A percentile compares a stretch with the other conserved stretches of the same genome.
Conservation (phyloP, 64 coral and sea anemone genomes). For the Exaiptasia diaphana region DNA sequence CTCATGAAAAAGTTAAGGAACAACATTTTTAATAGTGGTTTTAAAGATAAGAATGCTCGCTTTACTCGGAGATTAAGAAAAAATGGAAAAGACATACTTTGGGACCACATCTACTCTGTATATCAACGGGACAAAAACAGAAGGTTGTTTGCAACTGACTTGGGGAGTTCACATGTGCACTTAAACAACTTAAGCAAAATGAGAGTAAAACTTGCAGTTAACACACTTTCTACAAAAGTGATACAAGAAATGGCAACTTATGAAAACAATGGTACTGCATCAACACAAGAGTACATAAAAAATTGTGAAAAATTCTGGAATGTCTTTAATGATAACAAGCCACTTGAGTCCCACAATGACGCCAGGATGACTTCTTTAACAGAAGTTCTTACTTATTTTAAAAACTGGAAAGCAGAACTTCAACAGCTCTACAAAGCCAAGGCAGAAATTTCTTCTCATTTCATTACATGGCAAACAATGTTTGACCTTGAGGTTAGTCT, state of each 20-base stretch:
- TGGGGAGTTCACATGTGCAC: slow-evolving; percentile 45
- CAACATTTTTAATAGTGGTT: slow-evolving; percentile 57
- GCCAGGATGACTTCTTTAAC: slow-evolving; percentile 3
- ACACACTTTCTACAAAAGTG: slow-evolving; percentile 39
- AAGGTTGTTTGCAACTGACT: slow-evolving; percentile 44
- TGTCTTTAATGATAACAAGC: slow-evolving; percentile 41
- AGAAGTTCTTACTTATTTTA: slow-evolving; percentile 20
- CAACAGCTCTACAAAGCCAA: background rate
- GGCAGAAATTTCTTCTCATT: slow-evolving; percentile 18
- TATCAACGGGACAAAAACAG: slow-evolving; percentile 34
- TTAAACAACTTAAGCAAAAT: slow-evolving; percentile 50
- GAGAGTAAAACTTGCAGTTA: slow-evolving; percentile 53
- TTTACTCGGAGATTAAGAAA: slow-evolving; percentile 47
- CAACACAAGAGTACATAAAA: slow-evolving; percentile 28
- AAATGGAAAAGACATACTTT: slow-evolving; percentile 47
- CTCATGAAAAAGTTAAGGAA: slow-evolving; percentile 69
- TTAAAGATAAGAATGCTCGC: slow-evolving; percentile 17
- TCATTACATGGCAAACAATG: slow-evolving; percentile 50
- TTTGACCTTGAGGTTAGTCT: slow-evolving; percentile 52
- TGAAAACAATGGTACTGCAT: slow-evolving; percentile 47
- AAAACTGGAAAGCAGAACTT: slow-evolving; percentile 18
- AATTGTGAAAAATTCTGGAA: slow-evolving; percentile 38
- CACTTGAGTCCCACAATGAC: background rate
- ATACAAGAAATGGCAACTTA: slow-evolving; percentile 27
- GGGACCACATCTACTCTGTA: slow-evolving; percentile 59